These are phyloP conservation scores for Brachymystax lenok DNA, from an alignment of 2,797 vertebrate species.

Conservation along the genomic window DNA sequence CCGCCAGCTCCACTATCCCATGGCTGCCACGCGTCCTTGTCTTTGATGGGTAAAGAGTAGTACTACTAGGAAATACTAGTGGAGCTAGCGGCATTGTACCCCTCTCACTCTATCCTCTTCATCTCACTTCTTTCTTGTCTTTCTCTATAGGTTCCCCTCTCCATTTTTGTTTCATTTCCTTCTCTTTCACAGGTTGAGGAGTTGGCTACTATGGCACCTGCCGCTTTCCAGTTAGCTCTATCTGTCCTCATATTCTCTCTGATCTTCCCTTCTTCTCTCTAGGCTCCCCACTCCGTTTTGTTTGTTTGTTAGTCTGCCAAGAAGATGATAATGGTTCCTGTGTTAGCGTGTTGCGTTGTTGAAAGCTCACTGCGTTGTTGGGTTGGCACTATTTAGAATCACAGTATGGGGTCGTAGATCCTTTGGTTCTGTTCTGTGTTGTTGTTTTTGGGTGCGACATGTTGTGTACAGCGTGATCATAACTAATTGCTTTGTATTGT, in stretches of 20 bases:
- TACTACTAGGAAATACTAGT: neutral
- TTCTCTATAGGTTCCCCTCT: neutral
- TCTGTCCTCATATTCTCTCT: neutral
- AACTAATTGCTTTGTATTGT: neutral
- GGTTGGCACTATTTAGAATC: neutral
- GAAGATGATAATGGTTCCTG: neutral
- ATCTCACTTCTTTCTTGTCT: neutral
- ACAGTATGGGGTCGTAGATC: neutral
- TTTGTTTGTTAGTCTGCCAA: neutral
- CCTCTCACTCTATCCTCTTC: neutral
- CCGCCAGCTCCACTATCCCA: constrained; percentile 11
- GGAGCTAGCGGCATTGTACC: neutral
- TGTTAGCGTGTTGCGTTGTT: neutral
- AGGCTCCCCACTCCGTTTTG: neutral
- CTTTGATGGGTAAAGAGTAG: constrained; percentile 20
- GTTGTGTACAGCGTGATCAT: neutral
- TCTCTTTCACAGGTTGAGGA: neutral
- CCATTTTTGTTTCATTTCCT: neutral
- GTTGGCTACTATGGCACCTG: neutral
- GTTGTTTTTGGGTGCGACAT: neutral
- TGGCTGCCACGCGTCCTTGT: constrained; percentile 34
- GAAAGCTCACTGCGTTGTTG: neutral
- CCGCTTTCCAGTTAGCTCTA: neutral
- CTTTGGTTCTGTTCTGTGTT: neutral
- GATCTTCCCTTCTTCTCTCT: neutral